Conservation (phyloP, 1,140 invertebrate species). For the Daktulosphaira vitifoliae region DNA sequence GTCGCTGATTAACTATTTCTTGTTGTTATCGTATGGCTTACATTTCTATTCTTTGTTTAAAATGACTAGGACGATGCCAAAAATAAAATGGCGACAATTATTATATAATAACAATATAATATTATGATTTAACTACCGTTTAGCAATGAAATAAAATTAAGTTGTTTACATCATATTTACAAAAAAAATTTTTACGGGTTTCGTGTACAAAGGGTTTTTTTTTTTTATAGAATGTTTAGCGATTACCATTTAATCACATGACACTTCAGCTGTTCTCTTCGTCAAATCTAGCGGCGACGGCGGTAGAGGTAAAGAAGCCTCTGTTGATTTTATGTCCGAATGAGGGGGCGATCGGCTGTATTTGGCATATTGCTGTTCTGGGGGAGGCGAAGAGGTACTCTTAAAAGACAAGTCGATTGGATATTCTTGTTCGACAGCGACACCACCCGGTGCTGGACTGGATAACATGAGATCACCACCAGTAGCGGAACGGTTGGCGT, state of each 20-base stretch:
- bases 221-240: too few species aligned
- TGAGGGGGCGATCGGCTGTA: slow-evolving; percentile 19
- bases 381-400: slow-evolving; percentile 34
- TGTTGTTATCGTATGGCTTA: too few species aligned
- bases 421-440: slow-evolving; percentile 55
- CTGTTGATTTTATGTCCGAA: slow-evolving; percentile 31
- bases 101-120: too few species aligned
- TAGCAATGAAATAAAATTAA: too few species aligned
- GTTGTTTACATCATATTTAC: too few species aligned
- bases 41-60: background rate
- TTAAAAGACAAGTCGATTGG: slow-evolving; percentile 61
- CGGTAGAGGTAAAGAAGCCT: slow-evolving; percentile 27
- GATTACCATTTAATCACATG: too few species aligned
- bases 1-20: background rate
- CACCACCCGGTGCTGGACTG: slow-evolving; percentile 52
- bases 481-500: slow-evolving; percentile 44
- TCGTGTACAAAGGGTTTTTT: too few species aligned
- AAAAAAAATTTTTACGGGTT: too few species aligned
- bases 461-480: slow-evolving; percentile 53
- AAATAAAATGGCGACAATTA: background rate
- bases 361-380: slow-evolving; percentile 26
- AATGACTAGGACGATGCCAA: slow-evolving; percentile 21
- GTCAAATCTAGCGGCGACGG: slow-evolving; percentile 37
- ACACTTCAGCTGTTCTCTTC: slow-evolving; percentile 25
- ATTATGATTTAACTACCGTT: too few species aligned